These are phyloP conservation scores for Pyrocoelia pectoralis DNA, from an alignment of 2,888 invertebrate genomes.

Conservation along the genomic window DNA sequence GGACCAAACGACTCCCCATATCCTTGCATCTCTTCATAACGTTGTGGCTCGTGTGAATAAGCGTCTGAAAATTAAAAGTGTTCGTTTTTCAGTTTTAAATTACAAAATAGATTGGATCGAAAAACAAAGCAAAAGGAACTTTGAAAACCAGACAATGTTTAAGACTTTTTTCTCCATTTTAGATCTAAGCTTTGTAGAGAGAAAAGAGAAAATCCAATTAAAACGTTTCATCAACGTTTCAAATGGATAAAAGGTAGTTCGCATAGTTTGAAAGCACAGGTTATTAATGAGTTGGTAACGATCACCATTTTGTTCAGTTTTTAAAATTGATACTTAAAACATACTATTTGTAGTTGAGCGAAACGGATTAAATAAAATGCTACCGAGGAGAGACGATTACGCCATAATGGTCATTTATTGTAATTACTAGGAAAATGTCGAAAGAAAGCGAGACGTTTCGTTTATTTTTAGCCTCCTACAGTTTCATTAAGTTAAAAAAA, in stretches of 20 bases:
- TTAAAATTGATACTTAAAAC: too few species aligned
- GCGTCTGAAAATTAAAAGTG: constrained; percentile 53
- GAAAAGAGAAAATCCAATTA: background rate
- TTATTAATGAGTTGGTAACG: background rate
- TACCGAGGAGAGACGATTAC: too few species aligned
- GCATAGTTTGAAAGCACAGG: background rate
- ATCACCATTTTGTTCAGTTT: too few species aligned
- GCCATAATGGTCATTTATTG: too few species aligned
- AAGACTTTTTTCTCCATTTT: background rate
- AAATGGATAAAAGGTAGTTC: background rate
- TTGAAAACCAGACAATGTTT: background rate
- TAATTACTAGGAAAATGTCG: too few species aligned
- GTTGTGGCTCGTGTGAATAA: constrained; percentile 51
- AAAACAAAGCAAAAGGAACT: background rate
- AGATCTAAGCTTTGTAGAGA: background rate
- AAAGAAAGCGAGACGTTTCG: too few species aligned
- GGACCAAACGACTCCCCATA: constrained; percentile 55
- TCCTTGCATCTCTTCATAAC: constrained; percentile 61
- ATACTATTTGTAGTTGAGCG: too few species aligned
- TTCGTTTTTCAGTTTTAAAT: too few species aligned
- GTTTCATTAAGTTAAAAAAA: too few species aligned
- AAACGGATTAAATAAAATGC: too few species aligned
- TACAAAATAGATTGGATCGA: too few species aligned
- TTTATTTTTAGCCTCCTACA: too few species aligned
- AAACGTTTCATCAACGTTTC: background rate